phyloP scores from a whole-genome alignment of 2,113 vertebrate species.

The Protobothrops flavoviridis region DNA sequence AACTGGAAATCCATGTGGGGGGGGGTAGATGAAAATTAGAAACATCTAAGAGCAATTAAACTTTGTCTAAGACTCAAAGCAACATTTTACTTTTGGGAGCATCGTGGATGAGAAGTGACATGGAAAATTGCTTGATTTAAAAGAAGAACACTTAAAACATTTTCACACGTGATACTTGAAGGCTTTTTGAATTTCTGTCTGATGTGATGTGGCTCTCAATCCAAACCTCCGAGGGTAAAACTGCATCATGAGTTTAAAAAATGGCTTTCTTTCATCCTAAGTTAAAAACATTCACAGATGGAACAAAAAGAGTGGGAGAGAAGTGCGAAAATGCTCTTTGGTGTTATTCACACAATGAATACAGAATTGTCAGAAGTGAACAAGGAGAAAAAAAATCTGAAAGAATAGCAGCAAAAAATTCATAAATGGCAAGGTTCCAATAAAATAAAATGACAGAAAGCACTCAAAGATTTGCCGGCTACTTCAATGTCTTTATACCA shows the following conservation, averaged over 20 bases:
- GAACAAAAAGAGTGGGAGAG: background rate
- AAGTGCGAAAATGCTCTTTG: constrained; percentile 12
- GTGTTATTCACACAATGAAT: background rate
- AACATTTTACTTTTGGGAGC: background rate
- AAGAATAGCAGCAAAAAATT: background rate
- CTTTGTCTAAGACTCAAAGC: background rate
- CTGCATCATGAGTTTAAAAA: constrained; percentile 3
- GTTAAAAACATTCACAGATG: background rate
- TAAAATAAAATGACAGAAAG: background rate
- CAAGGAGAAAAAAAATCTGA: background rate
- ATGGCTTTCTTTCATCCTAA: background rate
- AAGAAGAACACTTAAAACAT: constrained; percentile 2
- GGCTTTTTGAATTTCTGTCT: background rate
- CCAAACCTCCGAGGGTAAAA: background rate
- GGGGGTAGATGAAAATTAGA: background rate
- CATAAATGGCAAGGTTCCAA: background rate
- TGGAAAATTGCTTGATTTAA: constrained; percentile 3
- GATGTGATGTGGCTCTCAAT: background rate
- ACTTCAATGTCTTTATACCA: background rate
- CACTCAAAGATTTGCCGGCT: background rate
- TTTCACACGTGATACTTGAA: background rate
- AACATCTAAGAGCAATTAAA: background rate
- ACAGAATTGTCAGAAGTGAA: background rate
- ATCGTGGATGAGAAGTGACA: background rate
- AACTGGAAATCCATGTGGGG: background rate